A percentile compares a stretch with the other conserved stretches of the same genome.
Evolutionary conservation across 1,140 invertebrate species (phyloP).

Genomic region (Heterodera carotae): DNA sequence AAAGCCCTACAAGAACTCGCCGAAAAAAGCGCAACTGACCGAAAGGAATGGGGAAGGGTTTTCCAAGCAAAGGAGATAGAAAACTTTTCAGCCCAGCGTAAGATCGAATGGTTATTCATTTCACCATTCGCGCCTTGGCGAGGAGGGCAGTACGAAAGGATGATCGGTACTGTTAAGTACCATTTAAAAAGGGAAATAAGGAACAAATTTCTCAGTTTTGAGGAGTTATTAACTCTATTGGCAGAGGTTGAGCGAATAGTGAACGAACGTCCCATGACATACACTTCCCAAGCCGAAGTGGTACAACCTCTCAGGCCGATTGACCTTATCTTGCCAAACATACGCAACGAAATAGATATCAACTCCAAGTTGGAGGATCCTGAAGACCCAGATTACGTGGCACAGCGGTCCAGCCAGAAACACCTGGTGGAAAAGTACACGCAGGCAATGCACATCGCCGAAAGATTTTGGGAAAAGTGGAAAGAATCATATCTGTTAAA

Average conservation of each 20-base stretch:
- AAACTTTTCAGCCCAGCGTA: background rate
- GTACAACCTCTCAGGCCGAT: background rate
- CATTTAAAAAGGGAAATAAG: constrained; percentile 15
- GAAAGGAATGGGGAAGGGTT: too few relatives aligned
- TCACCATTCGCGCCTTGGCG: background rate
- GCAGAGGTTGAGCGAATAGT: constrained; percentile 2
- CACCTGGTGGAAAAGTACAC: background rate
- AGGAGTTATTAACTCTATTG: background rate
- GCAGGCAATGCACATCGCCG: background rate
- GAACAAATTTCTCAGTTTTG: constrained; percentile 14
- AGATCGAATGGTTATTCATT: constrained; percentile 4
- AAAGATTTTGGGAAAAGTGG: constrained; percentile 16
- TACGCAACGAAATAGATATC: background rate
- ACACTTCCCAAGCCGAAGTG: background rate
- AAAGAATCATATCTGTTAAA: background rate
- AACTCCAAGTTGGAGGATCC: background rate
- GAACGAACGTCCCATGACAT: background rate
- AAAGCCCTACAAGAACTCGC: too few relatives aligned
- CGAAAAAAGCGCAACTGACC: too few relatives aligned
- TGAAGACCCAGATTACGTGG: background rate
- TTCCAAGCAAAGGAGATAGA: background rate
- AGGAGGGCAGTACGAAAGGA: background rate
- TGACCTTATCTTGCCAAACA: background rate
- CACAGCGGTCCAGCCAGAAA: background rate
- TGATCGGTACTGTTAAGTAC: constrained; percentile 8